Evolutionary conservation across 2,113 vertebrate genomes (phyloP).

Genomic region (Tragelaphus buxtoni): DNA sequence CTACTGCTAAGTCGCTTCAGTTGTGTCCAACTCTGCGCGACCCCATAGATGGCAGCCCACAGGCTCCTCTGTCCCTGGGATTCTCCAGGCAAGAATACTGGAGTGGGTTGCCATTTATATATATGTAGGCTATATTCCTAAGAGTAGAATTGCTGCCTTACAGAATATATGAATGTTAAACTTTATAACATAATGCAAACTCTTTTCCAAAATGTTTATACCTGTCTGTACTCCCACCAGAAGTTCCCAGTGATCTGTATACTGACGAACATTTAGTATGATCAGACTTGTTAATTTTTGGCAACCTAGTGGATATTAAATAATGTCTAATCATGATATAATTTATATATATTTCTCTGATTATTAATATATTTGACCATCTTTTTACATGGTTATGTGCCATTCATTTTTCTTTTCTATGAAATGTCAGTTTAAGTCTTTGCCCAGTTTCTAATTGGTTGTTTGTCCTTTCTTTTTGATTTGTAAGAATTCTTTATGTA

Average conservation of each 20-base stretch:
- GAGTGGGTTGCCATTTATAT: background rate
- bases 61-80: no score
- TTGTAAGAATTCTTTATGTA: background rate
- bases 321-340: background rate
- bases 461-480: background rate
- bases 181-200: background rate
- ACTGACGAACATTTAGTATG: background rate
- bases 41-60: no score
- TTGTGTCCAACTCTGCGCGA: no score
- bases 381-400: background rate
- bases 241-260: background rate
- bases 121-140: background rate
- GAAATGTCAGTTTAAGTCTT: background rate
- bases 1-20: no score
- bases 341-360: background rate
- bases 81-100: no score
- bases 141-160: background rate
- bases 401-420: conserved; percentile 6
- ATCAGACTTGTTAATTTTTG: background rate
- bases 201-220: background rate
- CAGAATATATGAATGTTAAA: background rate
- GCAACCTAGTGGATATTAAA: background rate
- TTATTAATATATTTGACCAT: background rate
- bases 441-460: background rate
- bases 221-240: background rate